Base-by-base conservation (phyloP, 2,888 invertebrate genomes). In the Anagyrus pseudococci region DNA sequence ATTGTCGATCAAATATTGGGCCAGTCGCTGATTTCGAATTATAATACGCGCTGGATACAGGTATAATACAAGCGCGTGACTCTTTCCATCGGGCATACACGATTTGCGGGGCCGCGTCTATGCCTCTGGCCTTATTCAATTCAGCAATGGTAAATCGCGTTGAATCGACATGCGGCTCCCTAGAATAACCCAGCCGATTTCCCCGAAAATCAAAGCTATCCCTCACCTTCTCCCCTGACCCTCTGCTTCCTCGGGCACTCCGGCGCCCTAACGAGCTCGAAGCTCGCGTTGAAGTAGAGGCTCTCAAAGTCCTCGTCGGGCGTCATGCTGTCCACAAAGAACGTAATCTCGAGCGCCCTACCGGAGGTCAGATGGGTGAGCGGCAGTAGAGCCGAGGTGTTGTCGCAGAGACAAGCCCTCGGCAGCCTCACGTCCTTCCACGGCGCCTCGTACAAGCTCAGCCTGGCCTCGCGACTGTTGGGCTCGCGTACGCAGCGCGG, bases 271-370 rank as follows among this genome's bases (percentile, higher is more conserved):
- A 89, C 83, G 58, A 89, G 84, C 74, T 90, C 89, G 74, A 89
- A 88, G 75, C 68, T 82, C 6, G 90, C 93, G 73, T 88, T 89
- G 80, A 93, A 93, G 82, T 89, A 90, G 56, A 94, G 85, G 74
- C 91, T 88, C 29, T 91, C 87, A 77, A 91, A 93, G 81, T 95
- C 92, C 81, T 94, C 92, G 53, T 88, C 87, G 56, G 93, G 87
- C 72, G 87, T 86, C 83, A 94, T 87, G 58, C 87, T 84, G 66
- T 88, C 87, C 66, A 93, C 87, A 72, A 88, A 86, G 79, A 93
- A 91, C 71, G 88, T 89, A 61, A 94, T 82, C 82, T 93, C 93
- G 74, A 94, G 83, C 47, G 88, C 87, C 64, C 87, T 83, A 25
- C 89, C 87, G 33, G 88, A 84, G 10, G 90, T 89, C 65, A 87